These are phyloP conservation scores for Calliopsis andreniformis DNA, from an alignment of 1,140 invertebrate genomes.

Conservation along the genomic window DNA sequence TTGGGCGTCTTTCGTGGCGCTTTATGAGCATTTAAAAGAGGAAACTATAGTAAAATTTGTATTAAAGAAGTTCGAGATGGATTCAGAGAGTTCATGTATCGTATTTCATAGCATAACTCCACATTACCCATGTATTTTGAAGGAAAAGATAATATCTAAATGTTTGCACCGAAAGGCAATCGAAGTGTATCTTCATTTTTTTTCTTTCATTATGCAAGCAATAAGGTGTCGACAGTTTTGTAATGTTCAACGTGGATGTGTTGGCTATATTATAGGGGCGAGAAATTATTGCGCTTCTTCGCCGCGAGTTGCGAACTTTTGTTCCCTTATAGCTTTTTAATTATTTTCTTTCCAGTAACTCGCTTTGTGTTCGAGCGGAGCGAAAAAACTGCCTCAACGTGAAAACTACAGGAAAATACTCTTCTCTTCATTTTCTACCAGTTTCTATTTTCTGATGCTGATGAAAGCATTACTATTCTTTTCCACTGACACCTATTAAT, in stretches of 20 bases:
- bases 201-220: neutral
- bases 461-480: too few relatives aligned
- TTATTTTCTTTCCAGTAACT: neutral
- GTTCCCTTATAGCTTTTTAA: neutral
- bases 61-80: neutral
- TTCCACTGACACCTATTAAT: too few relatives aligned
- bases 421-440: neutral
- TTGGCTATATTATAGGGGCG: neutral
- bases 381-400: neutral
- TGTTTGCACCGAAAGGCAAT: neutral
- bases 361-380: neutral
- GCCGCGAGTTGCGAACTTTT: neutral
- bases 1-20: neutral
- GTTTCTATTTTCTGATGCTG: too few relatives aligned
- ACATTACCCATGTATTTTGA: neutral
- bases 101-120: neutral
- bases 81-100: neutral
- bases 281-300: neutral
- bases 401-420: neutral
- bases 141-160: too few relatives aligned
- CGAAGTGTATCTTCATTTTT: neutral
- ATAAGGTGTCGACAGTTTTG: neutral
- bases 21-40: neutral
- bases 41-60: neutral
- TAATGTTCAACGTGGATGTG: neutral